Conservation (phyloP, 2,113 vertebrate species). For the Gavialis gangeticus region DNA sequence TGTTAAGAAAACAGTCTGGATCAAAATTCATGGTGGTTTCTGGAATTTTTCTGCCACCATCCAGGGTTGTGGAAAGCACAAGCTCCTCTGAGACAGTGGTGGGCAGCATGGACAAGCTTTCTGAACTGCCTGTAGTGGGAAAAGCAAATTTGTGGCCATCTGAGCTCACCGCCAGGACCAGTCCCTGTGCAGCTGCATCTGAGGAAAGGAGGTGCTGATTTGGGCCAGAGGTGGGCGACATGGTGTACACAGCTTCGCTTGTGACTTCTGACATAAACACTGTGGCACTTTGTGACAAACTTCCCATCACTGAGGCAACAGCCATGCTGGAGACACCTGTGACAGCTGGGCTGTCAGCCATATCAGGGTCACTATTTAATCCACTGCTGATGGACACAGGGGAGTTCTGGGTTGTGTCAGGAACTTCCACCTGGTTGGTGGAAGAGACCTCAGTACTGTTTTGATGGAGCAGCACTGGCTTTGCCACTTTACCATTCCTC, state of each 20-base stretch:
- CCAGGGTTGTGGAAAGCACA: slow-evolving; percentile 95
- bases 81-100: slow-evolving; percentile 93
- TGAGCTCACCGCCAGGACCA: slow-evolving; percentile 92
- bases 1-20: slow-evolving; percentile 99
- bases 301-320: slow-evolving; percentile 95
- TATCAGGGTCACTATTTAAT: slow-evolving; percentile 96
- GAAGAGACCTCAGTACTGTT: slow-evolving; percentile 98
- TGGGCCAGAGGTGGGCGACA: slow-evolving; percentile 93
- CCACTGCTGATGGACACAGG: slow-evolving; percentile 99
- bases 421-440: slow-evolving; percentile 98
- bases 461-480: slow-evolving; percentile 94
- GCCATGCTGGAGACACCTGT: slow-evolving; percentile 93
- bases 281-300: slow-evolving; percentile 92
- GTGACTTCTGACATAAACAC: slow-evolving; percentile 98
- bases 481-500: slow-evolving; percentile 96
- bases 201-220: slow-evolving; percentile 94
- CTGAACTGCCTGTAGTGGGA: slow-evolving; percentile 87
- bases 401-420: slow-evolving; percentile 98
- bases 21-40: slow-evolving; percentile 99
- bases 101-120: slow-evolving; percentile 92
- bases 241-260: slow-evolving; percentile 94
- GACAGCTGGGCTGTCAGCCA: slow-evolving; percentile 95
- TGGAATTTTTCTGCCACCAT: slow-evolving; percentile 92
- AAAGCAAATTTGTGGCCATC: slow-evolving; percentile 98
- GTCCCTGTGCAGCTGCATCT: slow-evolving; percentile 90